phyloP scores from a whole-genome alignment of 2,797 vertebrate species.

The Cossypha heuglini region DNA sequence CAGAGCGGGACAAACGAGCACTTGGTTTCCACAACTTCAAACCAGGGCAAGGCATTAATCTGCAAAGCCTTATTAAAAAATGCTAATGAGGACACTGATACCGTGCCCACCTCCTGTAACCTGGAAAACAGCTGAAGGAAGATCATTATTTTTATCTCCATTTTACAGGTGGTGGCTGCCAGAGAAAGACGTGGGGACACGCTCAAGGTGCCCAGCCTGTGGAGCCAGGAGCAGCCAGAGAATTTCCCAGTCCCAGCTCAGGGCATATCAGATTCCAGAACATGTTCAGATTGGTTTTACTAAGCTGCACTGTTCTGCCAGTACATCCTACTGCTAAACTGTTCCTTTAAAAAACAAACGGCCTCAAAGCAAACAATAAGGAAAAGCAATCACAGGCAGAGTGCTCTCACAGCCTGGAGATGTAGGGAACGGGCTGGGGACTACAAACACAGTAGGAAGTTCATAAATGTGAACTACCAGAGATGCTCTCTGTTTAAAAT shows the following conservation, averaged over 20 bases:
- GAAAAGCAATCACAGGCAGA: neutral
- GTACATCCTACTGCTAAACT: neutral
- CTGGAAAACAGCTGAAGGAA: neutral
- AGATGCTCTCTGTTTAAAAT: neutral
- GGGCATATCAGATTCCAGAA: neutral
- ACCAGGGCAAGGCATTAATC: neutral
- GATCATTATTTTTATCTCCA: neutral
- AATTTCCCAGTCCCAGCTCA: neutral
- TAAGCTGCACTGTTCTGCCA: neutral
- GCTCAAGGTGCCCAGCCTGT: neutral
- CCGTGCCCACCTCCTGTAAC: neutral
- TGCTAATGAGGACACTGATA: neutral
- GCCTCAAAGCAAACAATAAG: neutral
- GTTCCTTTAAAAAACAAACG: neutral
- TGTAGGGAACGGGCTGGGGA: neutral
- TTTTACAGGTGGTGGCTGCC: neutral
- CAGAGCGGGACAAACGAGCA: neutral
- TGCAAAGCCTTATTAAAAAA: neutral
- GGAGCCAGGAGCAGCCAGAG: neutral
- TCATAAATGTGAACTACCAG: neutral
- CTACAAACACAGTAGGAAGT: neutral
- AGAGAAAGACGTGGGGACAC: rapidly evolving
- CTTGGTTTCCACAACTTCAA: neutral
- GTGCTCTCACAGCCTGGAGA: neutral
- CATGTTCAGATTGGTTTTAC: neutral